Conservation (phyloP, 2,888 invertebrate species). For the Synanthedon tipuliformis region DNA sequence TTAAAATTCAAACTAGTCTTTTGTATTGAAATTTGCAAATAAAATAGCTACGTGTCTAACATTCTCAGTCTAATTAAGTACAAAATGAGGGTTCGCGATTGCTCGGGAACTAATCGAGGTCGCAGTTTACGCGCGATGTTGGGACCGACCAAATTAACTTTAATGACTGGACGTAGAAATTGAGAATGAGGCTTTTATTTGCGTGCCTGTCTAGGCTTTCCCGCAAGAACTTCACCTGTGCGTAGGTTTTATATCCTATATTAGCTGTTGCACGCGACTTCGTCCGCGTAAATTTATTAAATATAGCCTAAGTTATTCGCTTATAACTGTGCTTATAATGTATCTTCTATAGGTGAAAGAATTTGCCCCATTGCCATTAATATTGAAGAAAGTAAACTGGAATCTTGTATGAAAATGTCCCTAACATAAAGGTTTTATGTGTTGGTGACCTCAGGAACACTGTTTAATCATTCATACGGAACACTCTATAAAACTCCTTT, state of each 20-base stretch:
- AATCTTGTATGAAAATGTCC: background rate
- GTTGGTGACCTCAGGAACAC: conserved; percentile 11
- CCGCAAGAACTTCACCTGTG: too few relatives aligned
- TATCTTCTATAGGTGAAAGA: too few relatives aligned
- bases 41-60: background rate
- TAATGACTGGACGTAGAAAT: conserved; percentile 23
- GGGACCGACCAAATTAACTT: conserved; percentile 30
- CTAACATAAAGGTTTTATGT: conserved; percentile 3
- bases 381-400: background rate
- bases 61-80: conserved; percentile 29
- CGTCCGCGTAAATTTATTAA: too few relatives aligned
- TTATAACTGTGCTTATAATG: too few relatives aligned
- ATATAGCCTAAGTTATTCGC: too few relatives aligned
- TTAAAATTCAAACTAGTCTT: background rate
- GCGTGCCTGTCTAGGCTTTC: too few relatives aligned
- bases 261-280: too few relatives aligned
- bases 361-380: background rate
- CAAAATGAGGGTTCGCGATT: conserved; percentile 24
- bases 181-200: background rate
- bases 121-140: conserved; percentile 25
- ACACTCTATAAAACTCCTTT: conserved; percentile 27
- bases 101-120: conserved; percentile 30
- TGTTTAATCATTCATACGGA: conserved; percentile 34
- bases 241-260: too few relatives aligned
- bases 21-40: background rate